Conservation (phyloP, 2,113 vertebrate species). For the Varanus salvator region DNA sequence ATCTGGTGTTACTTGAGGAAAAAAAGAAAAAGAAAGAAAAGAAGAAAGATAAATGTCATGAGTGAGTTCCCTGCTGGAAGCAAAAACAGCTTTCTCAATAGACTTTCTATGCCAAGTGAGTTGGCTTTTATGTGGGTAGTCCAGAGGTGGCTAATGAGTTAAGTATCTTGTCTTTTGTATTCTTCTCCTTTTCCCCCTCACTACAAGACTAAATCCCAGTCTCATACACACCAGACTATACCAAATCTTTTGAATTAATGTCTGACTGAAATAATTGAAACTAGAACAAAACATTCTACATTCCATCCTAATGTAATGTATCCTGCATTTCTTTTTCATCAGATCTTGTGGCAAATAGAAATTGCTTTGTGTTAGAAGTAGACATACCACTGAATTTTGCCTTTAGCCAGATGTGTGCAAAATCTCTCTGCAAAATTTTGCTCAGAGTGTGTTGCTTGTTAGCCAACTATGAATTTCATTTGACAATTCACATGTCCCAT, state of each 20-base stretch:
- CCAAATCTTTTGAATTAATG: not conserved
- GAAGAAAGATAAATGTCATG: not conserved
- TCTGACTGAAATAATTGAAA: conserved; percentile 8
- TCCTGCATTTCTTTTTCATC: not conserved
- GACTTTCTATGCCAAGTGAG: not conserved
- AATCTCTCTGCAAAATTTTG: not conserved
- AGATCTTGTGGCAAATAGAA: not conserved
- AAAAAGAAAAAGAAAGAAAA: no score
- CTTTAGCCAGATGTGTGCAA: not conserved
- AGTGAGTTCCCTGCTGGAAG: not conserved
- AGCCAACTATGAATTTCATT: not conserved
- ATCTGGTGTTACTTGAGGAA: not conserved
- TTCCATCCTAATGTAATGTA: no score
- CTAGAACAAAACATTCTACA: not conserved
- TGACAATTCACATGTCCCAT: not conserved
- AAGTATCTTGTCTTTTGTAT: not conserved
- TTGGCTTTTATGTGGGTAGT: not conserved
- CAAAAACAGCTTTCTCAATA: not conserved
- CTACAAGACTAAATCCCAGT: not conserved
- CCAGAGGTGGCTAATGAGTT: conserved; percentile 21
- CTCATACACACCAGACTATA: not conserved
- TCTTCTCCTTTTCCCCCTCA: not conserved
- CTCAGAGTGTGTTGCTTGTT: not conserved
- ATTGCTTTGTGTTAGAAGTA: not conserved
- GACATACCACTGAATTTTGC: not conserved